Percentiles rank a stretch among this genome's conserved stretches.
phyloP scores from a whole-genome alignment of 2,888 invertebrate species.

The Rotaria macrura region DNA sequence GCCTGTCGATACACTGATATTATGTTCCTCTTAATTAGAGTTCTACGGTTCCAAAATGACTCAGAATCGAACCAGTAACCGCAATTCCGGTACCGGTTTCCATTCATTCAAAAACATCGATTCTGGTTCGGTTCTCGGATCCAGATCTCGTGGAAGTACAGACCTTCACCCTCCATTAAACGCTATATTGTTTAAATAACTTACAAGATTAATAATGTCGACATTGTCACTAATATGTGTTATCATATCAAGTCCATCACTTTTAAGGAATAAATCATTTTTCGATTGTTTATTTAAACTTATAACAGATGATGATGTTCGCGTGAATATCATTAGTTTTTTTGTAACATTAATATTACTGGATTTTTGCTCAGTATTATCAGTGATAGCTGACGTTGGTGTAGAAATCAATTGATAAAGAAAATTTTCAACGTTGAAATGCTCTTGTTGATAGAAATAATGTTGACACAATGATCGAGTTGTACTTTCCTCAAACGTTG shows the following conservation, averaged over 20 bases:
- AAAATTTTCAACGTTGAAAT: conserved; percentile 5
- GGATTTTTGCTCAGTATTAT: not conserved
- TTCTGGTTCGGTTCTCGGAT: no score
- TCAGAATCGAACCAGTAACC: no score
- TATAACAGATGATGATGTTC: not conserved
- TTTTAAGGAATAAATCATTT: not conserved
- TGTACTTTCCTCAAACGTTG: not conserved
- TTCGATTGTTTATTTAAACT: not conserved
- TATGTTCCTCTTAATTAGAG: no score
- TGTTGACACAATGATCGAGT: not conserved
- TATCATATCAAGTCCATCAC: not conserved
- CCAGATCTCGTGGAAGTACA: no score
- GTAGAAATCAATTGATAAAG: not conserved
- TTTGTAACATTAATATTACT: not conserved
- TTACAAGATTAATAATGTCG: not conserved
- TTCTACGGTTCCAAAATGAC: no score
- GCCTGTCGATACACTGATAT: no score
- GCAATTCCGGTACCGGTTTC: no score
- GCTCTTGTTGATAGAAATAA: conserved; percentile 21
- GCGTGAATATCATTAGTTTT: conserved; percentile 1
- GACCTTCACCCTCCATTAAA: no score
- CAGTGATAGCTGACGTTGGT: not conserved
- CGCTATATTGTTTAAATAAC: not conserved
- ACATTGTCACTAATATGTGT: not conserved
- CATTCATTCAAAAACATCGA: no score